phyloP scores from a whole-genome alignment of 2,797 vertebrate genomes.

The Gymnothorax reevesii region DNA sequence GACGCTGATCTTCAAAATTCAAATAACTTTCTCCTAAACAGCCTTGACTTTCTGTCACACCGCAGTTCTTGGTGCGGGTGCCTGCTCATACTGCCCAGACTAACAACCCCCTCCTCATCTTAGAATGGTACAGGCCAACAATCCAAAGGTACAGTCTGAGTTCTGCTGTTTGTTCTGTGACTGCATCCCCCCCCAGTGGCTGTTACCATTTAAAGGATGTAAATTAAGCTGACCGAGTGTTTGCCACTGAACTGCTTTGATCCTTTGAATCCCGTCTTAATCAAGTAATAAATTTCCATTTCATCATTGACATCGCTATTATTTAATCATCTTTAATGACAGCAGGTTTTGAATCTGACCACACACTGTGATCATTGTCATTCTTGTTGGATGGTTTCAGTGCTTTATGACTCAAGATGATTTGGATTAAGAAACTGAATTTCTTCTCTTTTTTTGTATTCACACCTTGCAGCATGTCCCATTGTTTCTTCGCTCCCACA shows the following conservation, averaged over 20 bases:
- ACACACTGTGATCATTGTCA: not conserved
- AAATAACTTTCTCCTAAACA: not conserved
- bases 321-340: not conserved
- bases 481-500: not conserved
- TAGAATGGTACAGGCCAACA: slow-evolving; percentile 31
- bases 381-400: slow-evolving; percentile 20
- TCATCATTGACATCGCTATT: not conserved
- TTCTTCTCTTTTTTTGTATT: slow-evolving; percentile 10
- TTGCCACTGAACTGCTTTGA: slow-evolving; percentile 1
- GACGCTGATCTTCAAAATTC: not conserved
- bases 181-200: slow-evolving; percentile 34
- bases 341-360: not conserved
- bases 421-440: not conserved
- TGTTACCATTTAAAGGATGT: slow-evolving; percentile 11
- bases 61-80: slow-evolving; percentile 11
- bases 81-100: not conserved
- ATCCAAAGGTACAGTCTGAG: slow-evolving; percentile 33
- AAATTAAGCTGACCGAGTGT: not conserved
- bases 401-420: slow-evolving; percentile 7
- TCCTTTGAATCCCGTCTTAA: not conserved
- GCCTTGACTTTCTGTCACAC: slow-evolving; percentile 10
- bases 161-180: slow-evolving; percentile 32
- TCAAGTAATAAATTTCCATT: not conserved
- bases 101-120: slow-evolving; percentile 26
- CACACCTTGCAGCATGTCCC: slow-evolving; percentile 21